Base-by-base conservation (phyloP, 2,113 vertebrate genomes). In the Noturus placidus region DNA sequence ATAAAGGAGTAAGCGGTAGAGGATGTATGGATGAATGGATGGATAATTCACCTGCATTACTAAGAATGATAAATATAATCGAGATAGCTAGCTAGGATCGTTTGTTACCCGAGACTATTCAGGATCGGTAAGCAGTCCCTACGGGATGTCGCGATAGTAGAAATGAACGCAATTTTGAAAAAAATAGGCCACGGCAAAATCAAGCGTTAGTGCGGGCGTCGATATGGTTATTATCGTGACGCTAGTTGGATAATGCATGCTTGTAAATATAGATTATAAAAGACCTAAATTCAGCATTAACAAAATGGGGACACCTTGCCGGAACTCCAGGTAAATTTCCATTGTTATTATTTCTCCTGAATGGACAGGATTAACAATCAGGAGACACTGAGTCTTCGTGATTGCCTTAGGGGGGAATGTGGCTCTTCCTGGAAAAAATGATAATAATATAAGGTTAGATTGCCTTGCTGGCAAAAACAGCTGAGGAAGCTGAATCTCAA, bases 361-460 rank as follows among this genome's bases (percentile, higher is more conserved):
- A 82, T 38, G 35, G 9, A n/a, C 65, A 82, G 50, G 19, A 82
- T 84, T 89, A 67, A 56, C 69, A 86, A 33, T 61, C 57, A 80
- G 79, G 52, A 76, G 33, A 82, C 57, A 30, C 35, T 27, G 54
- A 30, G 67, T 25, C 17, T 83, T 70, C 9, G 35, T 20, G 38
- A 83, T 69, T 69, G 61, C 83, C 83, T 79, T 19, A 35, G 35
- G 33, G 86, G 33, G 83, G 9, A 67, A 52, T 83, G 52, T 25
- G 63, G 38, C 54, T 56, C 54, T 20, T 42, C 30, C 19, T 54
- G 76, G 81, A 27, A 85, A 87, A 81, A 57, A 33, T 0, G 42
- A 76, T 42, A 81, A 84, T 76, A 85, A 82, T 76, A 79, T 35
- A 79, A 85, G n/a, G 35, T 22, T 30, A 87, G 78, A 82, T 85